Evolutionary conservation across 2,888 invertebrate genomes (phyloP).

Genomic region (Eubasilissa splendida): DNA sequence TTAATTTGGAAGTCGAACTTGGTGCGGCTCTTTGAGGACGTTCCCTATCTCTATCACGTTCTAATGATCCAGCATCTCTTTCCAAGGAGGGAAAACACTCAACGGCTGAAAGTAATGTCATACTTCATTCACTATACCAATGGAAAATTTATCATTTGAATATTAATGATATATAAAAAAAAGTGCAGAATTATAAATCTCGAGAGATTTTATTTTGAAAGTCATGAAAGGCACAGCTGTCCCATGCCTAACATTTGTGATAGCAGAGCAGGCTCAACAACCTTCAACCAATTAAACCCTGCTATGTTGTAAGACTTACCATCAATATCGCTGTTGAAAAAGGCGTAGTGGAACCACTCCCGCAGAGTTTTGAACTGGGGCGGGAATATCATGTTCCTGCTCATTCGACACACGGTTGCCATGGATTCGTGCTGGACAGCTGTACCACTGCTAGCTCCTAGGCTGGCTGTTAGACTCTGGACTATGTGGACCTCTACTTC

Average conservation of each 20-base stretch:
- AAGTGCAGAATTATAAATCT: no score
- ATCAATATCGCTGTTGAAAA: slow-evolving; percentile 94
- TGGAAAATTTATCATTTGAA: no score
- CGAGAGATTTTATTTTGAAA: no score
- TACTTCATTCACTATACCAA: no score
- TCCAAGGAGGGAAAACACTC: slow-evolving; percentile 93
- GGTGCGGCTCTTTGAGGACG: slow-evolving; percentile 70
- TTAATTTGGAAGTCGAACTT: slow-evolving; percentile 74
- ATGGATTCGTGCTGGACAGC: slow-evolving; percentile 86
- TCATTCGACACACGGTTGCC: slow-evolving; percentile 95
- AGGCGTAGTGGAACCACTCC: slow-evolving; percentile 98
- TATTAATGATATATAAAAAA: no score
- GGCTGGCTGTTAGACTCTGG: slow-evolving; percentile 90
- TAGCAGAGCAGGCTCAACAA: no score
- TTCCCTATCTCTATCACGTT: slow-evolving; percentile 69
- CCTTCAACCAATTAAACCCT: no score
- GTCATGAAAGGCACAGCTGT: no score
- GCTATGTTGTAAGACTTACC: slow-evolving; percentile 71
- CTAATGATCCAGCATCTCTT: slow-evolving; percentile 74
- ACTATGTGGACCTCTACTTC: slow-evolving; percentile 84
- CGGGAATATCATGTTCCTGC: slow-evolving; percentile 92
- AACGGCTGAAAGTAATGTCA: slow-evolving; percentile 75
- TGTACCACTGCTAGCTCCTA: slow-evolving; percentile 82
- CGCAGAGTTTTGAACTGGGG: slow-evolving; percentile 95
- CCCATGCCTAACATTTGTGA: no score